Evolutionary conservation across 2,888 invertebrate genomes (phyloP), one percentile per base, ranked within the genome.

Genomic region (Crioceris asparagi): DNA sequence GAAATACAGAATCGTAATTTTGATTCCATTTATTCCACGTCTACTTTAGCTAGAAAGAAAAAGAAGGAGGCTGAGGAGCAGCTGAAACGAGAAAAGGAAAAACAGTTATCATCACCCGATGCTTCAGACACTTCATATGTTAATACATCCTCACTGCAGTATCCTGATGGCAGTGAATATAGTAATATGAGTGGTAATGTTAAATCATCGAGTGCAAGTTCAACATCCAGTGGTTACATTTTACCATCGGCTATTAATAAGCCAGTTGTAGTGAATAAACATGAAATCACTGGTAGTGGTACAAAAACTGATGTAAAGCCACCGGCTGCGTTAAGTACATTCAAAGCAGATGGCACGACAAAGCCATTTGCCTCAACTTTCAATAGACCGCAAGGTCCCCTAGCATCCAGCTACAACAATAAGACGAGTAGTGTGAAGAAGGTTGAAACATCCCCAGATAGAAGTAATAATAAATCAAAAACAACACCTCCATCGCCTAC

Each of bases 1-100:
- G 90, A 90, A 62, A 88, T 90, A 53, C 85, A 88, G 52, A 82
- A 81, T 51, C 69, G 86, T 19, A 88, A 88, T 58, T 79, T 83
- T 23, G 87, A 88, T 51, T 87, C 87, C 0, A 86, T 90, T 48
- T 90, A 90, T 58, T 85, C 86, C 0, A 80, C 82, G 0, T 79
- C 82, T 2, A 82, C 81, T 1, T 61, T 83, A 2, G 71, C 74
- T 1, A 67, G 75, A 38, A 78, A 77, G 51, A 75, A 76, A 52
- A 71, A 72, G 45, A 25, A 21, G 10, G 67, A 68, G 46, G 60
- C 61, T 27, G 65, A 62, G 32, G 58, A n/a, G n/a, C n/a, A n/a
- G n/a, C n/a, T 51, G 38, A 65, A 62, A 55, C 51, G 30, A 15
- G 32, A 19, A 2, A 34, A 32, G 56, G 55, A 51, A 8, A 26